Evolutionary conservation across 2,113 vertebrate species (phyloP).

Genomic region (Mirounga angustirostris): DNA sequence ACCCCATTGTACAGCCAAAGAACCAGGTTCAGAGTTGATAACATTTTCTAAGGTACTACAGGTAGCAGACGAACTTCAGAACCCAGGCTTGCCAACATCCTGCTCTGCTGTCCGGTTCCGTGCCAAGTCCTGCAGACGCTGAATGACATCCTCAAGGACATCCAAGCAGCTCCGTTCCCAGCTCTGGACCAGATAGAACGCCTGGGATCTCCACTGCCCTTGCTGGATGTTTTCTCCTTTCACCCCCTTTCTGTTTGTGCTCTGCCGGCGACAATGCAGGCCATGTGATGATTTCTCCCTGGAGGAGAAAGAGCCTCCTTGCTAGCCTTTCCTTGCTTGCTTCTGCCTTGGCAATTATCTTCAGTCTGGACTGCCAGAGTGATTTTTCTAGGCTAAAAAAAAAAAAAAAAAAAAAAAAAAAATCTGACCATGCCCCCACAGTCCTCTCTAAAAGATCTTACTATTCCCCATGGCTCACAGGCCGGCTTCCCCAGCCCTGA

Average conservation of each 20-base stretch:
- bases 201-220: too few relatives aligned
- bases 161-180: background rate
- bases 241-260: background rate
- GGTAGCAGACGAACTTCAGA: background rate
- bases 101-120: background rate
- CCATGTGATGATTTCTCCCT: background rate
- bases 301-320: background rate
- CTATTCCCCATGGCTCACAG: background rate
- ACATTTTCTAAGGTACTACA: background rate
- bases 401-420: background rate
- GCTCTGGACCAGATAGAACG: background rate
- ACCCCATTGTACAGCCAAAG: background rate
- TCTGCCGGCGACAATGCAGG: background rate
- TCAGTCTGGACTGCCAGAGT: background rate
- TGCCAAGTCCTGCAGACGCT: background rate
- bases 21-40: background rate
- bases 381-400: background rate
- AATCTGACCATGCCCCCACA: background rate
- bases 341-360: background rate
- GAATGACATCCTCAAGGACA: background rate
- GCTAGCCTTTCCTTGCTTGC: background rate
- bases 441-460: background rate
- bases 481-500: background rate
- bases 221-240: background rate
- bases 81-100: background rate